These are phyloP conservation scores for Cryptocephalus moraei DNA, from an alignment of 2,888 invertebrate genomes.

Conservation along the genomic window DNA sequence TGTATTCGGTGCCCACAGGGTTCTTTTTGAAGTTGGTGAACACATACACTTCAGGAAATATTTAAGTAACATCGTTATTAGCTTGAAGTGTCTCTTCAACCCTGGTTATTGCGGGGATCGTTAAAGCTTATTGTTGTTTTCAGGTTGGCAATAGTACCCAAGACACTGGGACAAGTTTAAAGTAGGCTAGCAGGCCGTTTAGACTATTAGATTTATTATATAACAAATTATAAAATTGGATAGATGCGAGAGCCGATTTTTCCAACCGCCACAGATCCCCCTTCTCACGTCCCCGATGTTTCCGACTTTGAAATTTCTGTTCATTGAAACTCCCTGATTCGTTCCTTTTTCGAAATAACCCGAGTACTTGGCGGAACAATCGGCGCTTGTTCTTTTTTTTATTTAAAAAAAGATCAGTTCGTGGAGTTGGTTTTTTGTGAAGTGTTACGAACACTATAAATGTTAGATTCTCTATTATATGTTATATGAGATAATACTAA, in stretches of 20 bases:
- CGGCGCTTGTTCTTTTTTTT: not conserved
- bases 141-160: slow-evolving; percentile 34
- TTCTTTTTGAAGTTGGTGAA: too few species aligned
- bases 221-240: slow-evolving; percentile 36
- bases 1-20: too few species aligned
- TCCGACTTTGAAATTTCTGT: slow-evolving; percentile 13
- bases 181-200: slow-evolving; percentile 32
- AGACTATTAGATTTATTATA: slow-evolving; percentile 35
- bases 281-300: slow-evolving; percentile 9
- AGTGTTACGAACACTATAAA: slow-evolving; percentile 35
- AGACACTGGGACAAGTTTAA: slow-evolving; percentile 35
- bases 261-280: slow-evolving; percentile 9
- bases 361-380: not conserved
- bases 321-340: too few species aligned
- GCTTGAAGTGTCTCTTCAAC: too few species aligned
- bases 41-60: too few species aligned
- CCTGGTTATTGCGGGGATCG: too few species aligned
- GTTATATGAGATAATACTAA: slow-evolving; percentile 27
- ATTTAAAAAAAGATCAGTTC: slow-evolving; percentile 23
- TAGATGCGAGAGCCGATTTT: slow-evolving; percentile 22
- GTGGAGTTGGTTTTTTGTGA: slow-evolving; percentile 32
- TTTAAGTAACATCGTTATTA: too few species aligned
- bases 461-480: slow-evolving; percentile 38
- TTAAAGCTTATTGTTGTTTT: not conserved
- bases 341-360: too few species aligned